These are phyloP conservation scores for Actinia equina DNA, from an alignment of 64 coral and sea anemone species.

Conservation along the genomic window DNA sequence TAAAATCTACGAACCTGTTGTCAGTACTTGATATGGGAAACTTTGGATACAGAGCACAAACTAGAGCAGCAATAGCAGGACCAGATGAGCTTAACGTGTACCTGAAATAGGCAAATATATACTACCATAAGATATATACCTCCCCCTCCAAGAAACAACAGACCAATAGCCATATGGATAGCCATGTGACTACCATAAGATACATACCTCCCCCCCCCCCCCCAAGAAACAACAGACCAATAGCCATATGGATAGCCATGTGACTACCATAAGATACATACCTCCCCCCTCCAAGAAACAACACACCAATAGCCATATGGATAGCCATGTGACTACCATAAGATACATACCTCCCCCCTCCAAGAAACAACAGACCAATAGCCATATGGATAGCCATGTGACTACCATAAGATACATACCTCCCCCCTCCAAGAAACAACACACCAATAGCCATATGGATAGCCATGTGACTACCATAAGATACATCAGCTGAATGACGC, in stretches of 20 bases:
- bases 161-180: slow-evolving; percentile 85
- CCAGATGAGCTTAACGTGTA: slow-evolving; percentile 85
- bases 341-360: slow-evolving; percentile 89
- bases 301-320: slow-evolving; percentile 90
- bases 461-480: slow-evolving; percentile 98
- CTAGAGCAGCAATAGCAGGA: slow-evolving; percentile 81
- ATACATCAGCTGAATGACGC: slow-evolving; percentile 71
- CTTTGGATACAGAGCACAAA: slow-evolving; percentile 91
- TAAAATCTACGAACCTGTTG: slow-evolving; percentile 61
- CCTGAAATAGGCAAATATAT: slow-evolving; percentile 26
- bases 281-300: slow-evolving; percentile 91
- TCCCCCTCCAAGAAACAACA: slow-evolving; percentile 82
- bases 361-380: slow-evolving; percentile 80
- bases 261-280: slow-evolving; percentile 87
- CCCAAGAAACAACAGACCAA: slow-evolving; percentile 80
- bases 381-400: no score
- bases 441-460: slow-evolving; percentile 92
- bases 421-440: slow-evolving; percentile 82
- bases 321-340: slow-evolving; percentile 98
- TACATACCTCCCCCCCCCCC: slow-evolving; percentile 84
- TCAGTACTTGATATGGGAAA: slow-evolving; percentile 94
- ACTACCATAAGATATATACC: slow-evolving; percentile 87
- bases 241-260: no score
- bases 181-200: no score
- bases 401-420: slow-evolving; percentile 87